Evolutionary conservation across 2,797 vertebrate species (phyloP).

Genomic region (Glossophaga mutica): DNA sequence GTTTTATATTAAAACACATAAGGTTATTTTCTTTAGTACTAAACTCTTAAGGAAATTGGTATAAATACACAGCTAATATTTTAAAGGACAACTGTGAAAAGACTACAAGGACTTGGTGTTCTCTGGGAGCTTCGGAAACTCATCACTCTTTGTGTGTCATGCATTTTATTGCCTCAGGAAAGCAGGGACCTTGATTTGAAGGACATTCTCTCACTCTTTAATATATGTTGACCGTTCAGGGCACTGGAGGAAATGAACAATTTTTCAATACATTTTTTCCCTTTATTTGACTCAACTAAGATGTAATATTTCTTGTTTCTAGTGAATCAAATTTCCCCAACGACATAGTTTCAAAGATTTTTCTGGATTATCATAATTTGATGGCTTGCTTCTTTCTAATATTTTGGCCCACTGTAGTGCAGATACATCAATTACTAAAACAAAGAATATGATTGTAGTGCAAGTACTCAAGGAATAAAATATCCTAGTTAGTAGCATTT

Average conservation of each 20-base stretch:
- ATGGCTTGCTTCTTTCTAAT: neutral
- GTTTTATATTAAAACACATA: constrained; percentile 10
- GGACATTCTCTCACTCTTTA: constrained; percentile 59
- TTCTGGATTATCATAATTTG: neutral
- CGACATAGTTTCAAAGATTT: neutral
- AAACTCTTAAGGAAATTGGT: constrained; percentile 52
- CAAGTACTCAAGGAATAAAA: constrained; percentile 19
- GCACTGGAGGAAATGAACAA: neutral
- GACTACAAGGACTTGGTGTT: constrained; percentile 69
- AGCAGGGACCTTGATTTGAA: constrained; percentile 66
- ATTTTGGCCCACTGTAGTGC: neutral
- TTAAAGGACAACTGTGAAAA: constrained; percentile 52
- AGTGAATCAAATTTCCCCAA: neutral
- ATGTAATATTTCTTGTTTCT: neutral
- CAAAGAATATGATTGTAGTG: neutral
- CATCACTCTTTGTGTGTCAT: constrained; percentile 70
- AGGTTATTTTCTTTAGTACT: neutral
- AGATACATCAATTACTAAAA: neutral
- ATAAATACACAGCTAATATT: constrained; percentile 6
- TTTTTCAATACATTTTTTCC: constrained; percentile 30
- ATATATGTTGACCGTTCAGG: constrained; percentile 49
- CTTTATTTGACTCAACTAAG: constrained; percentile 18
- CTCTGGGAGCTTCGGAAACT: constrained; percentile 68
- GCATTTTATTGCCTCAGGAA: constrained; percentile 67
- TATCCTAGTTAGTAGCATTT: constrained; percentile 22